phyloP scores from a whole-genome alignment of 2,113 vertebrate genomes.

The Platichthys flesus region DNA sequence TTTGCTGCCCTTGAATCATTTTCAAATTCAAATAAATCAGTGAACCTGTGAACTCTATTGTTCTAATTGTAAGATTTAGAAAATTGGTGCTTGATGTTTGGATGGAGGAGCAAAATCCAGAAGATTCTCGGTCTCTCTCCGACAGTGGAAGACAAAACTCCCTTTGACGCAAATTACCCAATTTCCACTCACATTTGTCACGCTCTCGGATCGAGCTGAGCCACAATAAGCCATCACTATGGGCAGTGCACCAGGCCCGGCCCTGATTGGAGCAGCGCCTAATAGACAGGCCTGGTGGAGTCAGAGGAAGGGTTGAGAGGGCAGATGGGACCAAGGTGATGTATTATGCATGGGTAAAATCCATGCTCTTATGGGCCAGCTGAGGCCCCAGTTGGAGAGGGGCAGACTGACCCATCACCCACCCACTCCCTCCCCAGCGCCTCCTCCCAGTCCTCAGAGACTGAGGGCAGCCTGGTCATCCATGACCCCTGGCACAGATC shows the following conservation, averaged over 20 bases:
- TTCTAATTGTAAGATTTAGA: constrained; percentile 26
- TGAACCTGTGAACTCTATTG: constrained; percentile 3
- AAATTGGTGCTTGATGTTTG: constrained; percentile 22
- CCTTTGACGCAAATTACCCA: constrained; percentile 61
- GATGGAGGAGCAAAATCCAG: constrained; percentile 18
- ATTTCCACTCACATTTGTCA: constrained; percentile 68
- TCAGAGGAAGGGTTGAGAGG: constrained; percentile 54
- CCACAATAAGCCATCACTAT: constrained; percentile 39
- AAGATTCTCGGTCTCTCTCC: constrained; percentile 1
- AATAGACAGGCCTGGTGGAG: constrained; percentile 53
- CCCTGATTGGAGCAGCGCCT: constrained; percentile 36
- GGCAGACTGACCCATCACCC: constrained; percentile 69
- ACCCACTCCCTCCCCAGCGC: constrained; percentile 28
- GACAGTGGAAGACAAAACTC: constrained; percentile 43
- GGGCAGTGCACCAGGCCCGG: constrained; percentile 20
- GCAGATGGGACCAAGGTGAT: constrained; percentile 74
- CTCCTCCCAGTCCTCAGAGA: constrained; percentile 48
- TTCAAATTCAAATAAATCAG: constrained; percentile 28
- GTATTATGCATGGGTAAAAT: constrained; percentile 71
- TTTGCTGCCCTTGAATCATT: constrained; percentile 22
- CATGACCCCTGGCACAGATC: constrained; percentile 54
- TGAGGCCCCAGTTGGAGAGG: constrained; percentile 62
- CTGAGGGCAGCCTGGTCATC: constrained; percentile 31
- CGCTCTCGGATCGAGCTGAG: constrained; percentile 39
- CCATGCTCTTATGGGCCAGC: constrained; percentile 56